These are phyloP conservation scores for Poecilia picta DNA, from an alignment of 2,797 vertebrate genomes.

Conservation along the genomic window DNA sequence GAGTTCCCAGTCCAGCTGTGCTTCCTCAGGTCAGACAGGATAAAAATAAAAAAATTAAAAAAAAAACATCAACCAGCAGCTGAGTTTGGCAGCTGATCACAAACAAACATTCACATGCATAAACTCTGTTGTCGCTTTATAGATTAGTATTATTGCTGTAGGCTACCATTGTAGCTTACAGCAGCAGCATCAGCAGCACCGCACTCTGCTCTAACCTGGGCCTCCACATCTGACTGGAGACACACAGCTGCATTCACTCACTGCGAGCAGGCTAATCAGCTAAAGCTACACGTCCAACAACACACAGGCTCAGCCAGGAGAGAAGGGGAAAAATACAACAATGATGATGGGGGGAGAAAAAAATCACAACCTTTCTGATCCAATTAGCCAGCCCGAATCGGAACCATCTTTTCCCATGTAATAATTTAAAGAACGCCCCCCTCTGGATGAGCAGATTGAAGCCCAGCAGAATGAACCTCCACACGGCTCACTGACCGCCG, in stretches of 20 bases:
- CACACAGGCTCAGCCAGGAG: background rate
- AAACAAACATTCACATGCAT: background rate
- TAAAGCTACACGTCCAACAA: slow-evolving; percentile 40
- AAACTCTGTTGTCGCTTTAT: background rate
- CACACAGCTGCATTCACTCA: slow-evolving; percentile 42
- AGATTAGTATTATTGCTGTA: background rate
- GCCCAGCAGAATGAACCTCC: slow-evolving; percentile 39
- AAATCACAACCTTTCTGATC: slow-evolving; percentile 14
- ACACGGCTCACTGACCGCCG: slow-evolving; percentile 51
- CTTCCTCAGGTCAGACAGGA: background rate
- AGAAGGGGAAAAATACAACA: background rate
- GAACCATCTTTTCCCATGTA: slow-evolving; percentile 3
- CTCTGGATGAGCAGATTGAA: slow-evolving; percentile 17
- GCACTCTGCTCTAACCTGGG: slow-evolving; percentile 64
- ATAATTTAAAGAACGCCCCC: background rate
- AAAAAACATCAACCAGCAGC: background rate
- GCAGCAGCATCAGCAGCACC: slow-evolving; percentile 32
- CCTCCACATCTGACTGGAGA: slow-evolving; percentile 71
- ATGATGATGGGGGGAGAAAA: background rate
- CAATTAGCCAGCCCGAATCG: slow-evolving; percentile 49
- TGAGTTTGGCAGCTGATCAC: background rate
- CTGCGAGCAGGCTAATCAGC: slow-evolving; percentile 42
- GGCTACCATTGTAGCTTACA: background rate
- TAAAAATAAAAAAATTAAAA: background rate
- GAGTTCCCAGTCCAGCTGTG: slow-evolving; percentile 12